phyloP scores from a whole-genome alignment of 2,113 vertebrate genomes.

The Dicerorhinus sumatrensis region DNA sequence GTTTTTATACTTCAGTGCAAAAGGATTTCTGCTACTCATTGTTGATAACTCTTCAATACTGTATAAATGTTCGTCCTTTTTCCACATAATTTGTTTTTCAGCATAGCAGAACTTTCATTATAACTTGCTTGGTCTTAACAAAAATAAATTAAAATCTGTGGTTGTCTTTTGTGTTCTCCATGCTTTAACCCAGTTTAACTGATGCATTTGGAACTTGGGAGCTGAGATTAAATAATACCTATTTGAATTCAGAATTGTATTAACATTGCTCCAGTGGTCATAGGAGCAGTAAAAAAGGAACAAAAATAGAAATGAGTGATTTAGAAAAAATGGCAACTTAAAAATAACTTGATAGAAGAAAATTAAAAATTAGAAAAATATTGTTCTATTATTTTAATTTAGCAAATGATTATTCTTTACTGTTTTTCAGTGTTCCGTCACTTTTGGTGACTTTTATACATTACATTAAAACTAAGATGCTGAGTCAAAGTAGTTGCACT shows the following conservation, averaged over 20 bases:
- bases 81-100: not conserved
- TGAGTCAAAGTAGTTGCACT: not conserved
- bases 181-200: not conserved
- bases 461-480: conserved; percentile 2
- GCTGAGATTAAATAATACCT: conserved; percentile 21
- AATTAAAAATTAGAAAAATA: not conserved
- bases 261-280: not conserved
- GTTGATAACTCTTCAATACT: not conserved
- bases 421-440: not conserved
- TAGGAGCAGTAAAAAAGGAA: not conserved
- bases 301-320: not conserved
- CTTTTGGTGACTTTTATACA: conserved; percentile 10
- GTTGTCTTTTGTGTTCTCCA: not conserved
- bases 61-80: not conserved
- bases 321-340: not conserved
- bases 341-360: not conserved
- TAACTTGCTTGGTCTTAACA: not conserved
- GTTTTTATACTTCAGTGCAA: not conserved
- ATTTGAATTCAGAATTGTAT: not conserved
- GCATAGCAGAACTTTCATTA: not conserved
- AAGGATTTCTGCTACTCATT: not conserved
- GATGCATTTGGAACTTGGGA: not conserved
- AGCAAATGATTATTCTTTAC: not conserved
- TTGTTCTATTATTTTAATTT: not conserved
- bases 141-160: not conserved